Base-by-base conservation (phyloP, 2,113 vertebrate genomes). In the Centropus bengalensis region DNA sequence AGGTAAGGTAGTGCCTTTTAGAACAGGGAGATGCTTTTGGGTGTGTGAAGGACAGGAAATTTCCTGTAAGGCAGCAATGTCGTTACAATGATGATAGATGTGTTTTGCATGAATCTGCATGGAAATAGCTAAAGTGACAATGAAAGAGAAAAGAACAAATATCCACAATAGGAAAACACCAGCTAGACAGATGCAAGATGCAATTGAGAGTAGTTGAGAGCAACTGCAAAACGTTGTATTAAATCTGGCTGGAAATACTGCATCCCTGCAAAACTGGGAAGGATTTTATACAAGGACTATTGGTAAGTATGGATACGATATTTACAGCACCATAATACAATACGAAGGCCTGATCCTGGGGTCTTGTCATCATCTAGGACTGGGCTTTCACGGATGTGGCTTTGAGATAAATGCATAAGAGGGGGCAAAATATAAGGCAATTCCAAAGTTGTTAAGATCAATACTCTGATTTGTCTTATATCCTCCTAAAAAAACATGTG, bases 361-460 rank as follows among this genome's bases (percentile, higher is more conserved):
- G 64, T 56, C 30, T 21, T 76, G 24, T 64, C 16, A 20, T 55
- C 47, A 51, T 0, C 49, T 36, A 18, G 10, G 60, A 26, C 10
- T 59, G 38, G 15, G 17, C 44, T 18, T 75, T 84, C n/a, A 8
- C 14, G 52, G n/a, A 59, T 80, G 26, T 51, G 20, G 60, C 18
- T 74, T 42, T 91, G 56, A 70, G 63, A 58, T 21, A 55, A 91
- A 27, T 40, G 18, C n/a, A 32, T 87, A 62, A 81, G 51, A 83
- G 54, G 54, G 40, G 58, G 7, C 20, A 70, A 11, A 86, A 78
- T 60, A 73, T 55, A 88, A 40, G 17, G 4, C 64, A 56, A 18
- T 89, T 95, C 87, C 84, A 86, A 94, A 83, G 51, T 32, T 91
- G 27, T 44, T 82, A 28, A 87, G 20, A 36, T 91, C 75, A 94